phyloP scores from a whole-genome alignment of 2,888 invertebrate genomes.

The Ctena decussata region DNA sequence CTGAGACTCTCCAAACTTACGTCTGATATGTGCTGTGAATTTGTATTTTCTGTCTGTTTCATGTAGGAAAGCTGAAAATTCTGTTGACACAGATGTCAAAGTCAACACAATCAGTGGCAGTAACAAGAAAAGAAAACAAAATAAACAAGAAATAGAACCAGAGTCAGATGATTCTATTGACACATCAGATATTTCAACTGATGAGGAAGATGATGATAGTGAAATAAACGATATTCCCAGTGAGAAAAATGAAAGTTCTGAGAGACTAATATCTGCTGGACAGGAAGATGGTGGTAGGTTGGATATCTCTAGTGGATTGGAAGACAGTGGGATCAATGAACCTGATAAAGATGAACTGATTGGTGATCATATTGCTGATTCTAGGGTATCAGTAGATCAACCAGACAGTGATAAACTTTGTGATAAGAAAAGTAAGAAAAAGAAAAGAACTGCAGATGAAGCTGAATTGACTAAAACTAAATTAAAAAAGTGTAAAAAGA shows the following conservation, averaged over 20 bases:
- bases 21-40: too few relatives aligned
- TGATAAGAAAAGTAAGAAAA: not conserved
- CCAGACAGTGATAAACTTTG: not conserved
- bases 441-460: not conserved
- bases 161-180: constrained; percentile 74
- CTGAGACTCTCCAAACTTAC: too few relatives aligned
- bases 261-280: not conserved
- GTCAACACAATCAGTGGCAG: constrained; percentile 74
- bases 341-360: not conserved
- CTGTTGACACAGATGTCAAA: constrained; percentile 40
- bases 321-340: not conserved
- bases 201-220: constrained; percentile 70
- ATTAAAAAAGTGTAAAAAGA: not conserved
- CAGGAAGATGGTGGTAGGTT: not conserved
- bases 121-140: constrained; percentile 70
- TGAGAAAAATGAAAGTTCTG: constrained; percentile 1
- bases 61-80: not conserved
- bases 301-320: not conserved
- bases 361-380: not conserved
- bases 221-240: not conserved
- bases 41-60: too few relatives aligned
- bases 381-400: not conserved
- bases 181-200: constrained; percentile 82
- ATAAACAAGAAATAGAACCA: constrained; percentile 44
- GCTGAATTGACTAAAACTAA: not conserved